Base-by-base conservation (phyloP, 2,888 invertebrate genomes). In the Coleophora flavipennella region DNA sequence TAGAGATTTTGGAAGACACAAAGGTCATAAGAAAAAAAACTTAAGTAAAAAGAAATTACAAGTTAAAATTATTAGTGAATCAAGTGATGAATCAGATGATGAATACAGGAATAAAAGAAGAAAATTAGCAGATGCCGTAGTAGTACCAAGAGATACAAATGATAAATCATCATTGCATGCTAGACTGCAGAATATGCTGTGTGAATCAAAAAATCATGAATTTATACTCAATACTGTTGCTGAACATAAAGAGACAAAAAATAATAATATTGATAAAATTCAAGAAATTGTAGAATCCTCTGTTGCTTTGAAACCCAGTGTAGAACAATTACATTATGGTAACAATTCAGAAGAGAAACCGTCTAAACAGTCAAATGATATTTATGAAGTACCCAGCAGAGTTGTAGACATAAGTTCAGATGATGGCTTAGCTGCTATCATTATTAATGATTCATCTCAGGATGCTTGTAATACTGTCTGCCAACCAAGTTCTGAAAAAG, bases 91-190 rank as follows among this genome's bases (percentile, higher is more conserved):
- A 46, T 77, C 80, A 35, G 80, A 78, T 48, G 77, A 74, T 62
- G 81, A 83, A 55, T 77, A 77, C 39, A 71, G 64, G 56, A 74
- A 72, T 51, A 80, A 77, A 59, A 62, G 83, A 50, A 67, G 74
- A 47, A 86, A 86, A 61, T 59, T 89, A 45, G 86, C 85, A 46
- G 74, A 87, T 61, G 88, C 88, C 37, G 84, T 88, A 29, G 62
- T 71, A 33, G 72, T 87, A n/a, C 65, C 64, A 45, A 72, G 60
- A 46, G 45, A 45, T 7, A 75, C 67, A 53, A 63, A 57, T 54
- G 78, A 81, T 48, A 70, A 65, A 46, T 58, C 74, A 36, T 69
- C 79, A 10, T 59, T 83, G 38, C 81, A 76, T 57, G 73, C 69
- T 37, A 68, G 83, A 52, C 51, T 84, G 2, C 67, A 73, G 39